phyloP scores from a whole-genome alignment of 2,797 vertebrate genomes.

The Rhinophrynus dorsalis region DNA sequence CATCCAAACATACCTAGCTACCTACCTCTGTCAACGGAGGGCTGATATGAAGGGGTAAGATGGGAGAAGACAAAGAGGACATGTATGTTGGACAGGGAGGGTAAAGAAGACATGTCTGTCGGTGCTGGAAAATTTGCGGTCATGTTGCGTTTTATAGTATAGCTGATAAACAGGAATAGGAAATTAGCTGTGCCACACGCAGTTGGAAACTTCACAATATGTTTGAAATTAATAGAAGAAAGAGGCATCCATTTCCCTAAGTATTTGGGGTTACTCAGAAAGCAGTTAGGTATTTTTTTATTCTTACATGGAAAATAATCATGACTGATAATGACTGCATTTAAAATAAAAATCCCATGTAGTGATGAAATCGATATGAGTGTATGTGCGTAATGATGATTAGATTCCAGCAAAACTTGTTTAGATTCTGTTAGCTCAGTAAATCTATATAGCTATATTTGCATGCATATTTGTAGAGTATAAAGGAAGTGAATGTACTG shows the following conservation, averaged over 20 bases:
- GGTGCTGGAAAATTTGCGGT: too few species aligned
- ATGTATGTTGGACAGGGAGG: too few species aligned
- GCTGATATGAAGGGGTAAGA: too few species aligned
- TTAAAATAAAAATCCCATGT: constrained; percentile 5
- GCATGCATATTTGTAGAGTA: too few species aligned
- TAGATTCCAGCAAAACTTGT: not conserved
- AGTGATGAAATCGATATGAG: not conserved
- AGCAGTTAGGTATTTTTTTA: not conserved
- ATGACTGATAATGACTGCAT: not conserved
- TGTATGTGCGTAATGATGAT: not conserved
- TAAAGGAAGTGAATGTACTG: too few species aligned
- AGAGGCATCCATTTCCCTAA: not conserved
- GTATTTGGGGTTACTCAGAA: constrained; percentile 1
- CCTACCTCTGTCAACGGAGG: too few species aligned
- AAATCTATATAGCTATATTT: too few species aligned
- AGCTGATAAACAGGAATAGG: constrained; percentile 27
- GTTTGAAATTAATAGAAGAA: constrained; percentile 16
- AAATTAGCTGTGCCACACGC: constrained; percentile 7
- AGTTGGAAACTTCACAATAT: constrained; percentile 21
- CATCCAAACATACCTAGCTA: too few species aligned
- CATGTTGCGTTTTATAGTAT: too few species aligned
- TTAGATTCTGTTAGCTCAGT: not conserved
- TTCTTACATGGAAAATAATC: constrained; percentile 5
- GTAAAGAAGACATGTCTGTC: too few species aligned
- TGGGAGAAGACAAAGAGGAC: too few species aligned